Conservation (phyloP, 2,888 invertebrate genomes). For the Ceraclea dissimilis region DNA sequence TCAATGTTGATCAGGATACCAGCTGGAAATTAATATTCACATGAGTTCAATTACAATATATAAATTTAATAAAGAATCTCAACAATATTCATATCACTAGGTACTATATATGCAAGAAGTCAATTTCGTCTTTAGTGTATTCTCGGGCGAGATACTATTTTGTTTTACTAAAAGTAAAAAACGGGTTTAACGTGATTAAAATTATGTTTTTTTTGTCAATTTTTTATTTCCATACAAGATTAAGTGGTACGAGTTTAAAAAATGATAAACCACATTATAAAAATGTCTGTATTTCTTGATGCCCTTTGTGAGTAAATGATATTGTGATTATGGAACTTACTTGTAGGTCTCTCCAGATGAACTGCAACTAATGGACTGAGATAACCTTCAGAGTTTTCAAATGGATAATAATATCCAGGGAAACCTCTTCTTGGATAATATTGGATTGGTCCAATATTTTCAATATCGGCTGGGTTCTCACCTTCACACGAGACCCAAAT, state of each 20-base stretch:
- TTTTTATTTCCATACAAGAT: too few relatives aligned
- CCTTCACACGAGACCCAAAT: conserved; percentile 92
- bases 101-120: too few relatives aligned
- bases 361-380: conserved; percentile 84
- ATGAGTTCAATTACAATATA: background rate
- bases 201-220: too few relatives aligned
- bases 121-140: too few relatives aligned
- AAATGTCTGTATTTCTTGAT: too few relatives aligned
- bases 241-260: too few relatives aligned
- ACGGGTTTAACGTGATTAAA: too few relatives aligned
- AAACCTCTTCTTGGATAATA: conserved; percentile 79
- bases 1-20: conserved; percentile 59
- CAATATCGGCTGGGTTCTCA: conserved; percentile 86
- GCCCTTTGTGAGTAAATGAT: too few relatives aligned
- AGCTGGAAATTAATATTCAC: conserved; percentile 43
- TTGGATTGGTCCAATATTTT: conserved; percentile 79
- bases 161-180: too few relatives aligned
- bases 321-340: conserved; percentile 39
- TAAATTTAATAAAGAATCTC: background rate
- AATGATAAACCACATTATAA: too few relatives aligned
- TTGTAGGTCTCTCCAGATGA: conserved; percentile 70
- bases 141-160: too few relatives aligned
- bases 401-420: conserved; percentile 86
- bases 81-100: background rate
- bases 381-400: conserved; percentile 78